Evolutionary conservation across 2,797 vertebrate species (phyloP), one percentile per base, ranked within the genome.

Genomic region (Xenops minutus): DNA sequence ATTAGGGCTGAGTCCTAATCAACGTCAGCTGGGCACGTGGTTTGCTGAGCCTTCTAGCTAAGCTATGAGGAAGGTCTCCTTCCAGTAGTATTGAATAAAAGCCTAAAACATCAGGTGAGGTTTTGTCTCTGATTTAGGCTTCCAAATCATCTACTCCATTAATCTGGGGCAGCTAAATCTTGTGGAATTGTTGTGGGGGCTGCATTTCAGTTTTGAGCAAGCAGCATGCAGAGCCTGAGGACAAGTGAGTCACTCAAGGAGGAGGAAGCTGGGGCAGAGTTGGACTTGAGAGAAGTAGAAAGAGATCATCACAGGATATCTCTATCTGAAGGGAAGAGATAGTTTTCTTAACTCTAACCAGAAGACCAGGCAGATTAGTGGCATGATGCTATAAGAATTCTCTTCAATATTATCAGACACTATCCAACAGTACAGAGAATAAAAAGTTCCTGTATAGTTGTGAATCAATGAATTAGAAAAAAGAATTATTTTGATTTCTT

Each of bases 11-110:
- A 67, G 34, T 54, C 18, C n/a, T 46, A 16, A 12, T 64, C 49
- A 30, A 9, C 1, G 6, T 55, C 46, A 82, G 36, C 14, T 30
- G 14, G 29, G 43, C 15, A 44, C 22, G 16, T 0, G 4, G 1
- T 61, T 81, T 73, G 21, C 16, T 30, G 46, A 36, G 19, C 20
- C 36, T 76, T 72, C 27, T 48, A 61, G 52, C 14, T 83, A 48
- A 77, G 30, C 14, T 16, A 2, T 7, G 36, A 62, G 46, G 58
- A 73, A 14, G 30, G 9, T 66, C 11, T 14, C 24, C 66, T 74
- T 77, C 36, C 80, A 36, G 8, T 2, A 6, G 13, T 58, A 48
- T 36, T 27, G 15, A 74, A 20, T 8, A 68, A 54, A 88, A 72
- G 3, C 30, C 39, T 81, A n/a, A 92, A 86, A 41, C 23, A 44